Evolutionary conservation across 2,888 invertebrate genomes (phyloP).

Genomic region (Pachymerium ferrugineum): DNA sequence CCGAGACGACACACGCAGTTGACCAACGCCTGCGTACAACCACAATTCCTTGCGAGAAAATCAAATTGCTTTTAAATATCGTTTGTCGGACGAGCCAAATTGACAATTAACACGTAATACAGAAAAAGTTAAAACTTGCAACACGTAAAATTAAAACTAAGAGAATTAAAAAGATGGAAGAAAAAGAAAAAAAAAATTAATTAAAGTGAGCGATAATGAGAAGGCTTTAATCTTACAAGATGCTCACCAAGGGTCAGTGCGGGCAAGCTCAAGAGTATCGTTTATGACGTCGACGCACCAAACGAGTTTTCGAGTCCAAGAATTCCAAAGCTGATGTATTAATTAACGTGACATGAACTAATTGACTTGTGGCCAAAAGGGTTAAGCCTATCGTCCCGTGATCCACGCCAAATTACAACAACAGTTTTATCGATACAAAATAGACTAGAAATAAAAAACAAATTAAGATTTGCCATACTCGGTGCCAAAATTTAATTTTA

Average conservation of each 20-base stretch:
- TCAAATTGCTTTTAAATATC: constrained; percentile 19
- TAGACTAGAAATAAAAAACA: no score
- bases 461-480: no score
- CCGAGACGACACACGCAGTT: constrained; percentile 24
- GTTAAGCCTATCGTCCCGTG: neutral
- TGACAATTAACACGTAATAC: constrained; percentile 12
- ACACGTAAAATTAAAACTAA: constrained; percentile 1
- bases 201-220: constrained; percentile 15
- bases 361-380: constrained; percentile 9
- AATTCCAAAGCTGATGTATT: constrained; percentile 27
- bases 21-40: neutral
- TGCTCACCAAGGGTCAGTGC: constrained; percentile 16
- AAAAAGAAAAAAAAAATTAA: constrained; percentile 18
- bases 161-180: constrained; percentile 10
- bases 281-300: constrained; percentile 4
- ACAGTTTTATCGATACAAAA: no score
- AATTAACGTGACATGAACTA: constrained; percentile 16
- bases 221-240: constrained; percentile 10
- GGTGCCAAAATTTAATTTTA: no score
- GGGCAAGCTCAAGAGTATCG: constrained; percentile 1
- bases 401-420: no score
- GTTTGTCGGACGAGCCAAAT: constrained; percentile 1
- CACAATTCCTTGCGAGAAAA: constrained; percentile 9
- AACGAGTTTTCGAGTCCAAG: constrained; percentile 7
- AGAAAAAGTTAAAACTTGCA: constrained; percentile 13